Conservation (phyloP, 2,888 invertebrate species). For the Chrysolina americana region DNA sequence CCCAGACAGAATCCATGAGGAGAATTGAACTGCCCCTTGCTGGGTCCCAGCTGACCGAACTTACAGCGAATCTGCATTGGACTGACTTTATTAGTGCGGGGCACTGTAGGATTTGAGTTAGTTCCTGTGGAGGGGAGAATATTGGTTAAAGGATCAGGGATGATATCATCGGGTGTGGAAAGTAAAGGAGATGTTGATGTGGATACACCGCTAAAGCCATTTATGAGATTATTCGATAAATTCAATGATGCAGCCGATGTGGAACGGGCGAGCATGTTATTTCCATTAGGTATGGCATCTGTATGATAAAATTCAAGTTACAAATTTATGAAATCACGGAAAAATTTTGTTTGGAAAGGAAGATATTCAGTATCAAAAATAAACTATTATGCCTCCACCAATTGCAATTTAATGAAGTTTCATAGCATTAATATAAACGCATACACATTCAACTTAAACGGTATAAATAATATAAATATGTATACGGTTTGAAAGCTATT, state of each 20-base stretch:
- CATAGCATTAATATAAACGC: too few relatives aligned
- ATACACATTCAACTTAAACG: too few relatives aligned
- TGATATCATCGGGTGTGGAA: constrained; percentile 70
- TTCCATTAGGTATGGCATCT: constrained; percentile 51
- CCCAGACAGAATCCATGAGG: constrained; percentile 98
- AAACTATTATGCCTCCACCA: too few relatives aligned
- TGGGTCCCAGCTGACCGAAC: constrained; percentile 94
- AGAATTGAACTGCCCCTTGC: constrained; percentile 95
- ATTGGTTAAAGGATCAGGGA: constrained; percentile 72
- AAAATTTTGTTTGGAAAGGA: background rate
- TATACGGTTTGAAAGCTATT: too few relatives aligned
- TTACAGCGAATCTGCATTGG: constrained; percentile 93
- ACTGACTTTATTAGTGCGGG: constrained; percentile 80
- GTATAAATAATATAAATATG: too few relatives aligned
- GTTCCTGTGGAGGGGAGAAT: constrained; percentile 70
- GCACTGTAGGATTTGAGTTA: constrained; percentile 68
- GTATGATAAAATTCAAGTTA: constrained; percentile 12
- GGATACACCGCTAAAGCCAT: constrained; percentile 74
- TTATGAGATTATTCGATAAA: constrained; percentile 68
- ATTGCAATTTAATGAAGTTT: too few relatives aligned
- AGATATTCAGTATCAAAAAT: background rate
- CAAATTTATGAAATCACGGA: background rate
- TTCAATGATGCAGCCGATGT: constrained; percentile 75
- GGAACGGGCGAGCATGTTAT: constrained; percentile 73
- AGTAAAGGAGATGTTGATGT: constrained; percentile 77